Base-by-base conservation (phyloP, 2,888 invertebrate genomes). In the Sericinus montela region DNA sequence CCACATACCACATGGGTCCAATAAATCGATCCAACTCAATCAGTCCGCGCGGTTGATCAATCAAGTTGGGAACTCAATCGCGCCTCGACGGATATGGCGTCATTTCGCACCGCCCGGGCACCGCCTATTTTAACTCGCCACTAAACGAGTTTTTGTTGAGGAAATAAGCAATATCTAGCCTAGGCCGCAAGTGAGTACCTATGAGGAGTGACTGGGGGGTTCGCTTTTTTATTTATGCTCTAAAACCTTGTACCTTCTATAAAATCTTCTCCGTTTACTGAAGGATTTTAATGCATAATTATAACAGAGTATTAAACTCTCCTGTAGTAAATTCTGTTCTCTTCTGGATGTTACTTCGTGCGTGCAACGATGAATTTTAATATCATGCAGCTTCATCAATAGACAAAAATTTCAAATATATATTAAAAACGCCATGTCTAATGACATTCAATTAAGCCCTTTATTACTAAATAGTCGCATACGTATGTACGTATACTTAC, bases 81-180 rank as follows among this genome's bases (percentile, higher is more conserved):
- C 28, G 54, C 35, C 36, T 45, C 58, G 50, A 54, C 77, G 83
- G 83, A 82, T 79, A 80, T 80, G 75, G 77, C 61, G 62, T 63
- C 72, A 71, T 63, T 58, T 59, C 63, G 64, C 72, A 69, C 65
- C 61, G 54, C 62, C 58, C 60, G 59, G 58, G 58, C 75, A 70
- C 80, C 82, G 75, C 84, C 84, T 72, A 81, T 75, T 82, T 82
- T 81, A 83, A 84, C 76, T 61, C 61, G 57, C 51, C 38, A 55
- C 49, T 75, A 75, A 78, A 72, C 61, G 63, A 68, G 71, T 75
- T 78, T 74, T 65, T 60, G 65, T 55, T 50, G 48, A 75, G 78
- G 75, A 73, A 77, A 76, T 51, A 57, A 52, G 48, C 53, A 54
- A 55, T 56, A 56, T 55, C 56, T 54, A 50, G 53, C 43, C 54